Base-by-base conservation (phyloP, 2,113 vertebrate species). In the Struthidea cinerea region DNA sequence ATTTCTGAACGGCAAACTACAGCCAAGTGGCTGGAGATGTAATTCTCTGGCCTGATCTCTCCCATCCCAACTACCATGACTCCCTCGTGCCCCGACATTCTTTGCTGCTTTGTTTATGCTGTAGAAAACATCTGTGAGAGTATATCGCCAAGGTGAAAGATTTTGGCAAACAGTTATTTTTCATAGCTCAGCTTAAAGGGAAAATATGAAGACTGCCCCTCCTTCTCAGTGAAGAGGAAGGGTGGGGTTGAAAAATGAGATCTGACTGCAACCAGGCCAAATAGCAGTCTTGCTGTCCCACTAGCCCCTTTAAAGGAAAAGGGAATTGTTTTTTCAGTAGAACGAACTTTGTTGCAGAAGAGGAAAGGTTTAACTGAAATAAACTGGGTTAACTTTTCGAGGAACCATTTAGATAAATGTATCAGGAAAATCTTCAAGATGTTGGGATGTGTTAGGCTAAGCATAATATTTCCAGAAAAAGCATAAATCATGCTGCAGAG, bases 61-160 rank as follows among this genome's bases (percentile, higher is more conserved):
- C 67, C 77, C 49, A 2, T 47, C 60, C 61, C 57, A 84, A 69
- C 67, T 55, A 83, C 63, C 0, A 6, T 57, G 76, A 96, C 94
- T 75, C 65, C 88, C 82, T 91, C 46, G 0, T 71, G 94, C 95
- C 95, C 94, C 7, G 15, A 90, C 97, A 97, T 97, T 98, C 97
- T 95, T 97, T 96, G 96, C 87, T 91, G 80, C 94, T 94, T 97
- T 98, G 97, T 98, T 98, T 98, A 95, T 97, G 87, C 94, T 97
- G 96, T 57, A 96, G 94, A 98, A 97, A 97, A 97, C 97, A 98
- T 98, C 97, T 98, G 97, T 18, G 93, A 95, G 96, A 84, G 82
- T 97, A 93, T 77, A 93, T 2, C 35, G 91, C 95, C 89, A 97
- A 97, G 96, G 97, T 97, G 94, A 98, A 98, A 97, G 97, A 97